A percentile compares a stretch with the other conserved stretches of the same genome.
These are phyloP conservation scores for Lasaia peninsularis DNA, from an alignment of 1,140 invertebrate genomes.

Conservation along the genomic window DNA sequence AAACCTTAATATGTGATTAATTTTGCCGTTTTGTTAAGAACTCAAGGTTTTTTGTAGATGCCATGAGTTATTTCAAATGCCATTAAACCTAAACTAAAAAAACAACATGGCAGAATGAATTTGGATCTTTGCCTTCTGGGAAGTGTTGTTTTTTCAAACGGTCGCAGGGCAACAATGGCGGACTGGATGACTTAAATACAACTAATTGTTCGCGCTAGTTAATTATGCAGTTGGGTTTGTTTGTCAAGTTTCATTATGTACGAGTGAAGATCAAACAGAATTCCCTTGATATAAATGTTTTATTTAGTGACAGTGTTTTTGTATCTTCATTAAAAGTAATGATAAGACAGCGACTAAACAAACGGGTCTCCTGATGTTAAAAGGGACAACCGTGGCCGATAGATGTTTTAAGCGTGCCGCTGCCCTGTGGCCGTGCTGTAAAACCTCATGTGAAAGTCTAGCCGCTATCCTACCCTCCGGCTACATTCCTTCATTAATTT, in stretches of 20 bases:
- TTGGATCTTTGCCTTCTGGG: slow-evolving; percentile 56
- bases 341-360: too few relatives aligned
- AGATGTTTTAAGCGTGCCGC: too few relatives aligned
- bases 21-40: background rate
- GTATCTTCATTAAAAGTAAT: too few relatives aligned
- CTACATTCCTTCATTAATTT: too few relatives aligned
- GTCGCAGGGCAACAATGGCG: slow-evolving; percentile 52
- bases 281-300: slow-evolving; percentile 10
- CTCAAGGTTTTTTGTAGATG: background rate
- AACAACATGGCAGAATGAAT: slow-evolving; percentile 44
- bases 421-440: too few relatives aligned
- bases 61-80: slow-evolving; percentile 33
- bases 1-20: background rate
- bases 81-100: slow-evolving; percentile 60
- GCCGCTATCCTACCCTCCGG: too few relatives aligned
- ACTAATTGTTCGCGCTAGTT: slow-evolving; percentile 71
- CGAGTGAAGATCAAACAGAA: too few relatives aligned
- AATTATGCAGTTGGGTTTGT: slow-evolving; percentile 64
- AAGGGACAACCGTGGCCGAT: too few relatives aligned
- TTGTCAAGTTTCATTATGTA: slow-evolving; percentile 32
- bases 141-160: slow-evolving; percentile 54
- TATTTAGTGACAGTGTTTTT: slow-evolving; percentile 9
- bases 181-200: slow-evolving; percentile 52
- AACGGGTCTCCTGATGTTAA: too few relatives aligned
- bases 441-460: too few relatives aligned